Percentiles rank a stretch among this genome's conserved stretches.
These are phyloP conservation scores for Pantherophis alleghaniensis DNA, from an alignment of 2,797 vertebrate species.

Conservation along the genomic window DNA sequence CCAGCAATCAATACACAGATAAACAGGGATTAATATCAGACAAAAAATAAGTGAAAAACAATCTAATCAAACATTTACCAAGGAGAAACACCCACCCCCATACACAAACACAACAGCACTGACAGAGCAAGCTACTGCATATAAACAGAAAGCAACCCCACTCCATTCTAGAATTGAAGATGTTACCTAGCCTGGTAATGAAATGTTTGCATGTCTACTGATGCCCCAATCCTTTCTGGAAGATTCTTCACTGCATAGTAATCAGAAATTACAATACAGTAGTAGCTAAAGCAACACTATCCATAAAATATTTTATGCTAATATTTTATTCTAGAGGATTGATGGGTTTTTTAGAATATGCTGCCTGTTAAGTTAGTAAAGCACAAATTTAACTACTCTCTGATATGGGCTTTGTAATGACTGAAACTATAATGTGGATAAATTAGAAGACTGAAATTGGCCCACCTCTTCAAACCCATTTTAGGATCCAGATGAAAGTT, in stretches of 20 bases:
- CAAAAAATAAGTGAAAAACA: background rate
- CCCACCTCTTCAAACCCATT: background rate
- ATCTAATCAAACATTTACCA: background rate
- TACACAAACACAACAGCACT: background rate
- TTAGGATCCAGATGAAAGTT: slow-evolving; percentile 2
- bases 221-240: background rate
- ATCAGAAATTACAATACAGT: background rate
- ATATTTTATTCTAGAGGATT: background rate
- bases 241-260: background rate
- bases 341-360: background rate
- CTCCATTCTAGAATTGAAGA: background rate
- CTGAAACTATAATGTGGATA: background rate
- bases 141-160: background rate
- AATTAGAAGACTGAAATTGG: background rate
- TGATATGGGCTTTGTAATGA: background rate
- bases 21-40: background rate
- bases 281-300: background rate
- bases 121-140: background rate
- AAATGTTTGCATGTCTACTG: background rate
- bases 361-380: background rate
- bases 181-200: background rate
- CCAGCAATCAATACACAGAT: background rate
- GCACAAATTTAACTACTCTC: background rate
- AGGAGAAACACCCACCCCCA: background rate
- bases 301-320: background rate